These are phyloP conservation scores for Pandemis corylana DNA, from an alignment of 2,888 invertebrate species.

Conservation along the genomic window DNA sequence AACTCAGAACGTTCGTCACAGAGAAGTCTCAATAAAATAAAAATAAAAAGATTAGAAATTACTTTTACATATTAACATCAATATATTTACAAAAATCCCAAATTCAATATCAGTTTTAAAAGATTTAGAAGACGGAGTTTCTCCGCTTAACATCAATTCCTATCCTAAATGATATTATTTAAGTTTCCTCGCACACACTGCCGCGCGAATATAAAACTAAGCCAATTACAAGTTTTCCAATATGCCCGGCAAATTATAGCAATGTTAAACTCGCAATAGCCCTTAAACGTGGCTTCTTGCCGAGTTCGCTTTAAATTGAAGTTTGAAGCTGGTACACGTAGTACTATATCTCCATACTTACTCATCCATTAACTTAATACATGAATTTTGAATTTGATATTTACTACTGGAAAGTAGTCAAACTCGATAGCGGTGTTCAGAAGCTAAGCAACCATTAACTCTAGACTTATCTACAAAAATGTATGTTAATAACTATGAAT, in stretches of 20 bases:
- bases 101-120: constrained; percentile 3
- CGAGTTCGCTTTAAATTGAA: constrained; percentile 63
- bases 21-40: not conserved
- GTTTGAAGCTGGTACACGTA: constrained; percentile 58
- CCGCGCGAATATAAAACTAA: constrained; percentile 77
- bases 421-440: not conserved
- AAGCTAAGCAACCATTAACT: not conserved
- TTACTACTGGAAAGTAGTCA: not conserved
- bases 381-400: not conserved
- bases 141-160: constrained; percentile 52
- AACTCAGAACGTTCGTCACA: not conserved
- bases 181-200: constrained; percentile 69
- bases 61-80: not conserved
- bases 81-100: not conserved
- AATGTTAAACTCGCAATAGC: constrained; percentile 73
- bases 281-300: constrained; percentile 65
- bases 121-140: constrained; percentile 7
- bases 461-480: too few species aligned
- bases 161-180: constrained; percentile 66
- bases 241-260: constrained; percentile 78
- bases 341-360: constrained; percentile 15
- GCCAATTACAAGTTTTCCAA: constrained; percentile 83
- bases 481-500: too few species aligned
- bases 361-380: not conserved
- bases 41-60: not conserved